phyloP scores from a whole-genome alignment of 2,113 vertebrate genomes.

The Myanophis thanlyinensis region DNA sequence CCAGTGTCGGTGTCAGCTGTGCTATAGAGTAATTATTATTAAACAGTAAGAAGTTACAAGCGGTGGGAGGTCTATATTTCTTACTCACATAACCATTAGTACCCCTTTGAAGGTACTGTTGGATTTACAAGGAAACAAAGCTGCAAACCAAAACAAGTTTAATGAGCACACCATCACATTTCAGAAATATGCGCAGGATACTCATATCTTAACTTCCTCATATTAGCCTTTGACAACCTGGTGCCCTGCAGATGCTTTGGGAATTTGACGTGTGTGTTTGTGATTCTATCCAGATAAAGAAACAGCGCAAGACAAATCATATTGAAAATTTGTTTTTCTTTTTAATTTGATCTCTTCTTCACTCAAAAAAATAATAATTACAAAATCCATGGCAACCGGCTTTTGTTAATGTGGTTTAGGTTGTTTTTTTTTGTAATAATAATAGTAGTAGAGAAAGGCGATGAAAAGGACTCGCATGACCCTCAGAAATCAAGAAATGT shows the following conservation, averaged over 20 bases:
- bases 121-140: not conserved
- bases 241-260: not conserved
- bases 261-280: not conserved
- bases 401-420: conserved; percentile 75
- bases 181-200: not conserved
- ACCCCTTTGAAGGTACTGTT: not conserved
- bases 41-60: not conserved
- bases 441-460: conserved; percentile 46
- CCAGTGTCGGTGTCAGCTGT: not conserved
- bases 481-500: conserved; percentile 88
- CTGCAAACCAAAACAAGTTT: not conserved
- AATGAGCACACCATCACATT: not conserved
- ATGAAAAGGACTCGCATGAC: conserved; percentile 42
- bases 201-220: too few species aligned
- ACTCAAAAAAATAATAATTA: conserved; percentile 47
- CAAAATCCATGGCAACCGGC: conserved; percentile 82
- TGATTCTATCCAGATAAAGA: not conserved
- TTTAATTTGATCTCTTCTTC: conserved; percentile 65
- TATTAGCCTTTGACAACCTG: too few species aligned
- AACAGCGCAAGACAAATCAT: not conserved
- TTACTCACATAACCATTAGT: not conserved
- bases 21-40: not conserved
- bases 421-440: conserved; percentile 75
- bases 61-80: not conserved
- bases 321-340: not conserved